Conservation (phyloP, 2,888 invertebrate species). For the Leucophenga montana region DNA sequence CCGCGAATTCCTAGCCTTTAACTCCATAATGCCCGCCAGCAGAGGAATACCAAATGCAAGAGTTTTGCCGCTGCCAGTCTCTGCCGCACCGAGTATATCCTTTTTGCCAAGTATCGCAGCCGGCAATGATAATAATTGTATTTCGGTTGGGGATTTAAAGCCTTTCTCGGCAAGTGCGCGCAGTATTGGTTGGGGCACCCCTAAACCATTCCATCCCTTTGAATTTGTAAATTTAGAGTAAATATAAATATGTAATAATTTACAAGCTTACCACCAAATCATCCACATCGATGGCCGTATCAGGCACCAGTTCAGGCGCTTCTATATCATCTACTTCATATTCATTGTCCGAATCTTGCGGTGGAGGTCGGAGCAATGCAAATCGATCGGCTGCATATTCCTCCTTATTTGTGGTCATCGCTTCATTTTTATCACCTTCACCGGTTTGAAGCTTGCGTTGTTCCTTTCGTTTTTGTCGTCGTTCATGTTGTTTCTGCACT, state of each 20-base stretch:
- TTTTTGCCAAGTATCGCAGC: slow-evolving; percentile 88
- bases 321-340: slow-evolving; percentile 46
- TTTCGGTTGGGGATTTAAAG: slow-evolving; percentile 89
- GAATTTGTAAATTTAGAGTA: slow-evolving; percentile 12
- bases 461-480: slow-evolving; percentile 50
- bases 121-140: slow-evolving; percentile 87
- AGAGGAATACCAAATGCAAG: slow-evolving; percentile 97
- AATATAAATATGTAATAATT: not conserved
- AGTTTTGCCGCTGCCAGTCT: slow-evolving; percentile 99
- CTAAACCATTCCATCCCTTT: slow-evolving; percentile 79
- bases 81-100: slow-evolving; percentile 98
- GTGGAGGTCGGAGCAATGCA: slow-evolving; percentile 62
- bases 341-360: slow-evolving; percentile 45
- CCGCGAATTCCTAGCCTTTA: slow-evolving; percentile 75
- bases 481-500: slow-evolving; percentile 52
- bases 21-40: slow-evolving; percentile 85
- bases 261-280: slow-evolving; percentile 49
- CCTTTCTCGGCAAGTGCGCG: slow-evolving; percentile 83
- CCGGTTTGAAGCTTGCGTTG: slow-evolving; percentile 39
- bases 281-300: slow-evolving; percentile 43
- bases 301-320: slow-evolving; percentile 13
- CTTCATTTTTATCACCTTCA: not conserved
- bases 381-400: slow-evolving; percentile 56
- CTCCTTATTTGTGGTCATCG: slow-evolving; percentile 39
- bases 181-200: slow-evolving; percentile 79